Base-by-base conservation (phyloP, 2,113 vertebrate genomes). In the Haplotaxodon microlepis region DNA sequence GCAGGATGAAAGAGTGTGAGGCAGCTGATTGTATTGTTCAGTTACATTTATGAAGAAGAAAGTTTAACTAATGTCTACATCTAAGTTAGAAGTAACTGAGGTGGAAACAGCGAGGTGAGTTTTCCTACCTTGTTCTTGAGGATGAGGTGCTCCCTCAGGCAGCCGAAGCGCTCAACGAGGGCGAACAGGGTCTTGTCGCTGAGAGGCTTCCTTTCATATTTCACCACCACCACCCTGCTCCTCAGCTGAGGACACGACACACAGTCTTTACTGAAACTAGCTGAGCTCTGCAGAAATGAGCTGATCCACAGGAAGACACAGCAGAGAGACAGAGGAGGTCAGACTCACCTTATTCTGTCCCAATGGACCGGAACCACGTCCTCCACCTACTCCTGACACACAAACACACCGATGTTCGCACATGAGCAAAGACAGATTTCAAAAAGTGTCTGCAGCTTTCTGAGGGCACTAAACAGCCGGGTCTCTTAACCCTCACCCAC, bases 211-310 rank as follows among this genome's bases (percentile, higher is more conserved):
- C 95, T 86, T 3, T 95, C 94, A n/a, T 96, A 97, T 71, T 96
- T 96, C 31, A 95, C 96, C 86, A 96, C 96, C 47, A 97, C 96
- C 21, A 97, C 96, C 7, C 95, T 86, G 94, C 94, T 95, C 36
- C 95, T 94, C 71, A 95, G 50, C 96, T 96, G 81, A 51, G 71
- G 38, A 83, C 36, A 47, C 34, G 2, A 47, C 36, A 42, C 29
- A 47, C 6, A 42, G 45, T 31, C 40, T 76, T 47, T 31, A 56
- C 78, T 24, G 51, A 38, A 80, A 53, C 24, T 29, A 63, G 9
- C 17, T 36, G 59, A 63, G 9, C 29, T 31, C 11, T 14, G 24
- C 24, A 38, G 31, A 66, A 66, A 66, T 36, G 9, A 63, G 31
- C 59, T 36, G 31, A 47, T 47, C 24, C 24, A 19, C 24, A 29